Conservation (phyloP, 1,140 invertebrate genomes). For the Papilio machaon region DNA sequence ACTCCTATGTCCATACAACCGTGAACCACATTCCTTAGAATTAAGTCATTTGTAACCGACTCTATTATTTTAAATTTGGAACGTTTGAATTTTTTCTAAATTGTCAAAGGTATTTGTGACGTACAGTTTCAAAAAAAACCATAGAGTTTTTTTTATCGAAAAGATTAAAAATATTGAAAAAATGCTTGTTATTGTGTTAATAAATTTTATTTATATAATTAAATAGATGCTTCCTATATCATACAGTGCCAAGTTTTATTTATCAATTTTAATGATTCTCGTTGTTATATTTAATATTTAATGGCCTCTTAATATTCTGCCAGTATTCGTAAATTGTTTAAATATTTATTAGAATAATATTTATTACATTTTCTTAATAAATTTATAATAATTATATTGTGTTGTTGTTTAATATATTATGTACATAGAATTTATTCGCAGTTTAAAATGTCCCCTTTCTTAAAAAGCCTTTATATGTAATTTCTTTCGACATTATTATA, state of each 20-base stretch:
- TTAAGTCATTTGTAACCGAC: constrained; percentile 61
- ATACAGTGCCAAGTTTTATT: constrained; percentile 52
- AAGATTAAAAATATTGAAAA: background rate
- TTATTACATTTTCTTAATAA: constrained; percentile 41
- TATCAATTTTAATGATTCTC: constrained; percentile 30
- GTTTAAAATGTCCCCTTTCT: constrained; percentile 24
- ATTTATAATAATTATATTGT: constrained; percentile 38
- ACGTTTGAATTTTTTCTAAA: constrained; percentile 22
- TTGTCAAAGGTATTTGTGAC: background rate
- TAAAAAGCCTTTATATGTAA: constrained; percentile 3
- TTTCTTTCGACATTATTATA: constrained; percentile 12
- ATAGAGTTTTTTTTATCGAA: background rate
- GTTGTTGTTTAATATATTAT: constrained; percentile 32
- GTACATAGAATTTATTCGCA: constrained; percentile 32
- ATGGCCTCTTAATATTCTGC: constrained; percentile 34
- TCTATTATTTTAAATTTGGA: constrained; percentile 27
- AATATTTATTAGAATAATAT: constrained; percentile 42
- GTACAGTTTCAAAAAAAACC: constrained; percentile 10
- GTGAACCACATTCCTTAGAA: constrained; percentile 77
- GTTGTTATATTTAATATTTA: constrained; percentile 40
- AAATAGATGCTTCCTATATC: constrained; percentile 44
- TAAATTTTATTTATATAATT: constrained; percentile 36
- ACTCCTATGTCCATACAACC: constrained; percentile 50
- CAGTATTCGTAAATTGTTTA: constrained; percentile 36
- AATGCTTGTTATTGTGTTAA: constrained; percentile 13